Conservation (phyloP, 2,113 vertebrate genomes). For the Percopsis transmontana region DNA sequence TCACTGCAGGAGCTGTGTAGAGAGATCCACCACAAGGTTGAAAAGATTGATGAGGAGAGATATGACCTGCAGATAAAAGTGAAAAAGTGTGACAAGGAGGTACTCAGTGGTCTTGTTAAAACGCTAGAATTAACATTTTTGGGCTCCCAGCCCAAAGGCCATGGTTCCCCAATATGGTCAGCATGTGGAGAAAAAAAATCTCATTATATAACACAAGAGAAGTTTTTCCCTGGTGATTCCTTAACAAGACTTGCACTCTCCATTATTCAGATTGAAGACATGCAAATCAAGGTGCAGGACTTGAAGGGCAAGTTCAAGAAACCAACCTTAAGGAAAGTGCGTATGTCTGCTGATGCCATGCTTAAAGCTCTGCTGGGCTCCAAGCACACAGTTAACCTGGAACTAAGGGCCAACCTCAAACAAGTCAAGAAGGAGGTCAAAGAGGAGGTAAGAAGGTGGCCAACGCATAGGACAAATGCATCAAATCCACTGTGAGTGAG, state of each 20-base stretch:
- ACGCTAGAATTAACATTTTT: background rate
- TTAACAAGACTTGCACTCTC: background rate
- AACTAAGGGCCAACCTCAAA: conserved; percentile 95
- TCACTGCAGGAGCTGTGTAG: conserved; percentile 85
- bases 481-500: too few species aligned
- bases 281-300: conserved; percentile 94
- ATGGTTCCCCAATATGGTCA: background rate
- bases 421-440: conserved; percentile 97
- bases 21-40: conserved; percentile 89
- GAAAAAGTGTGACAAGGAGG: conserved; percentile 89
- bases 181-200: too few species aligned
- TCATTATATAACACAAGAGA: too few species aligned
- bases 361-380: conserved; percentile 86
- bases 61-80: conserved; percentile 90
- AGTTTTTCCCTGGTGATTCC: too few species aligned
- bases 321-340: conserved; percentile 89
- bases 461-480: too few species aligned
- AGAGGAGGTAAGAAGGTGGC: conserved; percentile 93
- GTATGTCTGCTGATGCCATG: conserved; percentile 98
- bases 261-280: conserved; percentile 85
- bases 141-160: too few species aligned
- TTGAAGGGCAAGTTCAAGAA: conserved; percentile 97
- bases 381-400: conserved; percentile 85
- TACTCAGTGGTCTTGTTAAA: conserved; percentile 43
- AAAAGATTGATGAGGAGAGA: conserved; percentile 89